A percentile compares a stretch with the other conserved stretches of the same genome.
Conservation (phyloP, 2,888 invertebrate genomes). For the Netelia fuscicornis region DNA sequence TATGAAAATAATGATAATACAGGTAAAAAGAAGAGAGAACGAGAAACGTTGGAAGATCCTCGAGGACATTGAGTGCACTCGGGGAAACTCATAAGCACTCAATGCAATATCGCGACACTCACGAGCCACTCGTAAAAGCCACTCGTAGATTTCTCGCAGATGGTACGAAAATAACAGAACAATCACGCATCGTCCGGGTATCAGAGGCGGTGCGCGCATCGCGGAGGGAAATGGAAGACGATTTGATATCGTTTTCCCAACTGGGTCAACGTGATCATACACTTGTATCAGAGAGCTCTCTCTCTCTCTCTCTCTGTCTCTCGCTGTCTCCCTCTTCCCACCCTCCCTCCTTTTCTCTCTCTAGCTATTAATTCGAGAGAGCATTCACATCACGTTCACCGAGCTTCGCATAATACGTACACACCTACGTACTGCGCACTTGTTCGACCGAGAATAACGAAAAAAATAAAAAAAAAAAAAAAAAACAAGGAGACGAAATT, state of each 20-base stretch:
- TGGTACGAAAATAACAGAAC: conserved; percentile 48
- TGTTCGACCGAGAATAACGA: background rate
- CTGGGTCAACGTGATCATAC: conserved; percentile 67
- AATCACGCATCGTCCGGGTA: conserved; percentile 15
- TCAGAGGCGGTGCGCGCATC: background rate
- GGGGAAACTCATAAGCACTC: background rate
- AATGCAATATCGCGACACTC: background rate
- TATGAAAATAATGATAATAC: too few species aligned
- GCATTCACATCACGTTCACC: conserved; percentile 26
- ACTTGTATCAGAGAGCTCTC: conserved; percentile 57
- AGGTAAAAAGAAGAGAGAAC: background rate
- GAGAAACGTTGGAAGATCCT: background rate
- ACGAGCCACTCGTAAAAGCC: background rate
- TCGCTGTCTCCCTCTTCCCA: background rate
- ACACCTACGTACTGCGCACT: conserved; percentile 1
- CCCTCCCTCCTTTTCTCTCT: background rate
- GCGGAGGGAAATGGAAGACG: conserved; percentile 53
- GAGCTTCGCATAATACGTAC: conserved; percentile 5
- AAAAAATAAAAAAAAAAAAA: background rate
- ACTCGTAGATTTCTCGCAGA: conserved; percentile 4
- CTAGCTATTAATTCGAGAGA: conserved; percentile 16
- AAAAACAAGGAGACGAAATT: conserved; percentile 4
- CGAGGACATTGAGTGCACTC: background rate
- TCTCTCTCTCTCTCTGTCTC: background rate
- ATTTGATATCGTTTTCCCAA: conserved; percentile 65